phyloP scores from a whole-genome alignment of 2,888 invertebrate species.

The Acrobeloides nanus region DNA sequence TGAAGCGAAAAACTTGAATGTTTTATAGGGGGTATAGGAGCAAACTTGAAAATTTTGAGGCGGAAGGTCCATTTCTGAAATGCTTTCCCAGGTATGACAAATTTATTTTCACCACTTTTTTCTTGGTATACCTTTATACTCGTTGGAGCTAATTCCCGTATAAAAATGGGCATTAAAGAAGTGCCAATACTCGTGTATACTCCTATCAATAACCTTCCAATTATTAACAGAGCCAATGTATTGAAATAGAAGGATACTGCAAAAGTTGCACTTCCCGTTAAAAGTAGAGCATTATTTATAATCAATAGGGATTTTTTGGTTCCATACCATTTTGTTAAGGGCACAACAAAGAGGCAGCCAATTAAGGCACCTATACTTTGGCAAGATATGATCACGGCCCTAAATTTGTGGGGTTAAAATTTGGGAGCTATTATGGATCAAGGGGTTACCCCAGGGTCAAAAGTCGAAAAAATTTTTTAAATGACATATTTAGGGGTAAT shows the following conservation, averaged over 20 bases:
- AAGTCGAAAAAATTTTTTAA: no score
- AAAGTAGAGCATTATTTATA: conserved; percentile 15
- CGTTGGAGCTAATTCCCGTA: conserved; percentile 41
- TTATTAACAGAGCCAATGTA: conserved; percentile 14
- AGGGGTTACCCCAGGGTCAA: no score
- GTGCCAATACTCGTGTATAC: conserved; percentile 33
- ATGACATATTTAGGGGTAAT: no score
- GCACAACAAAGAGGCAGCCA: conserved; percentile 29
- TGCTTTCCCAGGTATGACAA: no score
- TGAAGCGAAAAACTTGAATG: no score
- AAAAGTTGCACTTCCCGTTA: conserved; percentile 10
- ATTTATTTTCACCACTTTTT: no score
- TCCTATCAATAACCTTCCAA: conserved; percentile 22
- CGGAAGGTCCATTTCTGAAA: no score
- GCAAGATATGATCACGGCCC: conserved; percentile 34
- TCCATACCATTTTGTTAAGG: conserved; percentile 15
- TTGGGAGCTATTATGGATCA: no score
- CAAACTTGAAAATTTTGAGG: no score
- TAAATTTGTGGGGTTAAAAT: no score
- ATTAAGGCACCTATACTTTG: conserved; percentile 41
- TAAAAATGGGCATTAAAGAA: conserved; percentile 37
- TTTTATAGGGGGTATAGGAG: no score
- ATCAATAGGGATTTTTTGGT: conserved; percentile 16
- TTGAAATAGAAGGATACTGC: conserved; percentile 14
- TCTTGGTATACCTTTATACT: conserved; percentile 39